Evolutionary conservation across 2,888 invertebrate species (phyloP).

Genomic region (Cryptophagus acutangulus): DNA sequence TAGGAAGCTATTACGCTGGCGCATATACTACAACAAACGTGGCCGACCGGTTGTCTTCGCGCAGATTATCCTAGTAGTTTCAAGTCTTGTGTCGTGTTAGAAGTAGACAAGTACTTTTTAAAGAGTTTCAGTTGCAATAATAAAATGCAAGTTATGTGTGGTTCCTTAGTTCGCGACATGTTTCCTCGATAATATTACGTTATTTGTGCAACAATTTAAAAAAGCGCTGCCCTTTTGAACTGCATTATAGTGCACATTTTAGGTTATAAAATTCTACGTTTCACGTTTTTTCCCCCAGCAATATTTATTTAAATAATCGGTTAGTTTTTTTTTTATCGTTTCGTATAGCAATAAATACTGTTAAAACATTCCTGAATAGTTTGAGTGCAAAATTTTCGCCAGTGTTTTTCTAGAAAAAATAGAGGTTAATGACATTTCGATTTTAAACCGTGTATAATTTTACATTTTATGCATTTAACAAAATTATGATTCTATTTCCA

Average conservation of each 20-base stretch:
- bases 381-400: too few species aligned
- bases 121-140: conserved; percentile 5
- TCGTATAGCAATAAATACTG: too few species aligned
- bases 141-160: conserved; percentile 13
- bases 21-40: conserved; percentile 14
- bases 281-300: conserved; percentile 19
- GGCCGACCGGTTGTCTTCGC: conserved; percentile 7
- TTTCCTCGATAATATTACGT: conserved; percentile 5
- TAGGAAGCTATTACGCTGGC: conserved; percentile 11
- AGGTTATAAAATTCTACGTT: conserved; percentile 25
- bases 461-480: too few species aligned
- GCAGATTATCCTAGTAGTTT: neutral
- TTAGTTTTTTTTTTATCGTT: too few species aligned
- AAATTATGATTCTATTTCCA: too few species aligned
- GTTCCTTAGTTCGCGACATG: conserved; percentile 10
- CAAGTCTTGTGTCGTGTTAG: neutral
- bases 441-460: too few species aligned
- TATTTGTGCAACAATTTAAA: too few species aligned
- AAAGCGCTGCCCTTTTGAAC: conserved; percentile 7
- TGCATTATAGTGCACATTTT: conserved; percentile 22
- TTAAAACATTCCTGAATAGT: too few species aligned
- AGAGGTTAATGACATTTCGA: too few species aligned
- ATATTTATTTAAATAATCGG: too few species aligned
- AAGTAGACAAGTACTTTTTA: neutral
- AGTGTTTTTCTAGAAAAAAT: too few species aligned